Conservation (phyloP, 2,888 invertebrate genomes). For the Amblyjoppa fuscipennis region DNA sequence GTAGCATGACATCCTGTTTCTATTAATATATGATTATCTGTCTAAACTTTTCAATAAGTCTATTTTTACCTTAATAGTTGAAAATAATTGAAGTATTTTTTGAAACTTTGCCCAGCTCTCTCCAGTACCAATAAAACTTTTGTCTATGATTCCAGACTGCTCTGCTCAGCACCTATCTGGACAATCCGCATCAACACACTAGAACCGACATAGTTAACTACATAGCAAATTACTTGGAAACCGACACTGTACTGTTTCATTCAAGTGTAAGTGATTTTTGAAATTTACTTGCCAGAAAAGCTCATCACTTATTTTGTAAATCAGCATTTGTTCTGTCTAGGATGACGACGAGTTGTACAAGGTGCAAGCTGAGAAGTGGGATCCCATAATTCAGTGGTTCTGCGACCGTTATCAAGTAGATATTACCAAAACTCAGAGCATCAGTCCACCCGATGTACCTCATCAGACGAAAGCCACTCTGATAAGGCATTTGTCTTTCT, state of each 20-base stretch:
- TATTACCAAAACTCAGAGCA: constrained; percentile 90
- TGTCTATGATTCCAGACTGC: constrained; percentile 89
- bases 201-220: constrained; percentile 92
- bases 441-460: constrained; percentile 90
- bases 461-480: constrained; percentile 89
- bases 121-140: too few relatives aligned
- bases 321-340: constrained; percentile 84
- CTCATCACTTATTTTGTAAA: not conserved
- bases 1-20: constrained; percentile 65
- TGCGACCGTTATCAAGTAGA: constrained; percentile 92
- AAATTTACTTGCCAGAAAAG: not conserved
- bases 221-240: constrained; percentile 92
- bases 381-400: constrained; percentile 96
- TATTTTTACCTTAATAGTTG: not conserved
- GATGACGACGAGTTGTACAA: constrained; percentile 92
- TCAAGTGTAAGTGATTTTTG: constrained; percentile 87
- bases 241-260: constrained; percentile 93
- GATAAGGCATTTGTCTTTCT: constrained; percentile 92
- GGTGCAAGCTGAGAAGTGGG: constrained; percentile 94
- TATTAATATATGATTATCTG: too few relatives aligned
- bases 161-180: constrained; percentile 95
- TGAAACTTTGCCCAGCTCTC: too few relatives aligned
- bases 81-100: too few relatives aligned
- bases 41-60: too few relatives aligned
- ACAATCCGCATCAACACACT: constrained; percentile 95